Evolutionary conservation across 2,113 vertebrate species (phyloP).

Genomic region (Empidonax traillii): DNA sequence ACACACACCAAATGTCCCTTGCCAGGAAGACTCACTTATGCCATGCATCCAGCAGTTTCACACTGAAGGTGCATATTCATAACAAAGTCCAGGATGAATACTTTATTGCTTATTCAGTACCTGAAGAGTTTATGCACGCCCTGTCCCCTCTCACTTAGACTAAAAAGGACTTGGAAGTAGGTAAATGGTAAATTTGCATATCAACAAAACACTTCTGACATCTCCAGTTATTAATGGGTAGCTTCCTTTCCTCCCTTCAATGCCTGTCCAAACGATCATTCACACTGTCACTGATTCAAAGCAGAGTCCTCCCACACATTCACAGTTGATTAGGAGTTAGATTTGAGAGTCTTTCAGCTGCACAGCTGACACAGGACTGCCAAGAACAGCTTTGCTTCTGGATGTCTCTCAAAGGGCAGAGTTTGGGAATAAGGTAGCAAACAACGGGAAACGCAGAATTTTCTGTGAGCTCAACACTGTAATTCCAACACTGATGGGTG

Average conservation of each 20-base stretch:
- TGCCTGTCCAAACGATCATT: constrained; percentile 18
- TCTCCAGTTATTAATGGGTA: not conserved
- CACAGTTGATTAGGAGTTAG: not conserved
- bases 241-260: not conserved
- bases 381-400: not conserved
- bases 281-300: not conserved
- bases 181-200: not conserved
- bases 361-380: not conserved
- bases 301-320: not conserved
- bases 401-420: not conserved
- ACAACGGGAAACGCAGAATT: not conserved
- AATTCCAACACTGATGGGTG: not conserved
- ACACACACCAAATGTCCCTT: not conserved
- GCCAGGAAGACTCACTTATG: not conserved
- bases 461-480: not conserved
- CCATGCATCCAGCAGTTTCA: not conserved
- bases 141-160: not conserved
- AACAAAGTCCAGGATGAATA: not conserved
- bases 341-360: not conserved
- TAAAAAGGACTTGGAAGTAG: not conserved
- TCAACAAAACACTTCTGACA: not conserved
- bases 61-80: not conserved
- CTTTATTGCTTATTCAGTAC: not conserved
- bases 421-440: not conserved
- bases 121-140: not conserved